A percentile compares a stretch with the other conserved stretches of the same genome.
phyloP scores from a whole-genome alignment of 2,888 invertebrate species.

The Mechanitis messenoides region DNA sequence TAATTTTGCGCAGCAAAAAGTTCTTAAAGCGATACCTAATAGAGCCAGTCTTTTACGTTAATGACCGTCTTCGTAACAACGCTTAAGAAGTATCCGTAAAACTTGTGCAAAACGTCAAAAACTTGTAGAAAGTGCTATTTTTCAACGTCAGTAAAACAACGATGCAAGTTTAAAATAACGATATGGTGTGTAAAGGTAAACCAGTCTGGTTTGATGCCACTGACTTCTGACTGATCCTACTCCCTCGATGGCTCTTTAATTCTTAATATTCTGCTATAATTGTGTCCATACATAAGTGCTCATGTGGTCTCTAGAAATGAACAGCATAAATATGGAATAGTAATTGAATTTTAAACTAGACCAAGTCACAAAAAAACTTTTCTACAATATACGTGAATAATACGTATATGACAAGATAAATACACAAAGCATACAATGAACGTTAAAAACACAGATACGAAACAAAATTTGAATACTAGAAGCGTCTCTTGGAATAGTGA shows the following conservation, averaged over 20 bases:
- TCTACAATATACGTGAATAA: too few relatives aligned
- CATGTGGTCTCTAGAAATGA: not conserved
- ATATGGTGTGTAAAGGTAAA: slow-evolving; percentile 32
- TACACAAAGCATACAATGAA: not conserved
- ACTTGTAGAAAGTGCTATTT: slow-evolving; percentile 46
- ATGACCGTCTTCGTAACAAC: slow-evolving; percentile 36
- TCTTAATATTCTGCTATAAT: slow-evolving; percentile 7
- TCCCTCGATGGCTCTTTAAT: slow-evolving; percentile 9
- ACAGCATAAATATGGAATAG: not conserved
- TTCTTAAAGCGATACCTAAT: slow-evolving; percentile 29
- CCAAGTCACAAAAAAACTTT: not conserved
- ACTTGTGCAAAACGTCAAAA: slow-evolving; percentile 44
- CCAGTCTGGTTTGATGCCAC: slow-evolving; percentile 22
- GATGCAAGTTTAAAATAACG: slow-evolving; percentile 34
- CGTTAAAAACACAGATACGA: slow-evolving; percentile 14
- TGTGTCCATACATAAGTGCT: not conserved
- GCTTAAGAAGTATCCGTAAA: slow-evolving; percentile 32
- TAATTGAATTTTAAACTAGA: not conserved
- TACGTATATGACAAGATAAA: too few relatives aligned
- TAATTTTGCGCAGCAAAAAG: slow-evolving; percentile 15
- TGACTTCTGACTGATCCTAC: slow-evolving; percentile 11
- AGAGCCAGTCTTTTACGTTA: slow-evolving; percentile 33
- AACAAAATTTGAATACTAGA: slow-evolving; percentile 41
- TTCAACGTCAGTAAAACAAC: slow-evolving; percentile 40
- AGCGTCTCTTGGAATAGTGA: slow-evolving; percentile 42